phyloP scores from a whole-genome alignment of 2,113 vertebrate genomes.

The Hipposideros armiger region DNA sequence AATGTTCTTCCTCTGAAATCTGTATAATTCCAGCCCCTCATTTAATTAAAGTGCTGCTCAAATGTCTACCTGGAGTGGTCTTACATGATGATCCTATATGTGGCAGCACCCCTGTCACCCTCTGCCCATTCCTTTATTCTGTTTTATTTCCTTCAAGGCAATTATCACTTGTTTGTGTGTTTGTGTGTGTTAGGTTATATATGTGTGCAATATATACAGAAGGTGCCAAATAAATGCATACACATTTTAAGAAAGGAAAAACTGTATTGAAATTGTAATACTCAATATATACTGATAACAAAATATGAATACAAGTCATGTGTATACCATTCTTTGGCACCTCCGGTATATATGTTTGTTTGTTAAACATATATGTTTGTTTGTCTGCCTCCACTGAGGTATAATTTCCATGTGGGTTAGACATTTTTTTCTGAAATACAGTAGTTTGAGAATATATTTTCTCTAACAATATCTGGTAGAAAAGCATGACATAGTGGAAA shows the following conservation, averaged over 20 bases:
- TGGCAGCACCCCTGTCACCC: not conserved
- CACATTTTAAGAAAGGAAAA: no score
- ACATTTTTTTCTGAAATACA: not conserved
- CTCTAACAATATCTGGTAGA: not conserved
- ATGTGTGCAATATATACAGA: no score
- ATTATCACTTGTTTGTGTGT: not conserved
- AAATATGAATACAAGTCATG: no score
- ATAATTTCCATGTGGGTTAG: not conserved
- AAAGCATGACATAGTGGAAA: not conserved
- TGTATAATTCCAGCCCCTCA: not conserved
- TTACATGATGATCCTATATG: not conserved
- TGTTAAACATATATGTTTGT: not conserved
- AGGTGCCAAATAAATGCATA: no score
- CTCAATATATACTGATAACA: no score
- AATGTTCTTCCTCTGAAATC: not conserved
- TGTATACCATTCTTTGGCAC: no score
- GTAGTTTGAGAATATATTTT: not conserved
- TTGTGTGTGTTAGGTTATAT: no score
- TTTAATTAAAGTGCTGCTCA: not conserved
- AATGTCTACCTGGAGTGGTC: not conserved
- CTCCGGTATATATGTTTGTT: no score
- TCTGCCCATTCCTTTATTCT: not conserved
- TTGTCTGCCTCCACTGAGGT: not conserved
- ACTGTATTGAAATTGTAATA: no score
- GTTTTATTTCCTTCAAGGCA: not conserved